These are phyloP conservation scores for Adelosebastes latens DNA, from an alignment of 2,797 vertebrate genomes.

Conservation along the genomic window DNA sequence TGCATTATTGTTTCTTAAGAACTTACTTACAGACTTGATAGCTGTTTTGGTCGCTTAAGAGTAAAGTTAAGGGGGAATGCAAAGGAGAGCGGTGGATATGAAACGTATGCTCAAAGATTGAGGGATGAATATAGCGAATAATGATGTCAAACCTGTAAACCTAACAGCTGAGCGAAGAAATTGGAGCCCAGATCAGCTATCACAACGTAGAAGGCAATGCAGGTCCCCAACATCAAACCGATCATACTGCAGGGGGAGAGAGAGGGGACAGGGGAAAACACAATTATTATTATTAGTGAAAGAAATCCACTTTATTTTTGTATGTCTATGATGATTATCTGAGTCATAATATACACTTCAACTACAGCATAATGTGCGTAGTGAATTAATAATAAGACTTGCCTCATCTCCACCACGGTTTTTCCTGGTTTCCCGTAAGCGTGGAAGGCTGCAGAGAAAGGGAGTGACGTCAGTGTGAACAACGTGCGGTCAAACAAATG, in stretches of 20 bases:
- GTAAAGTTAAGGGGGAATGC: neutral
- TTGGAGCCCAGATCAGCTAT: slow-evolving; percentile 96
- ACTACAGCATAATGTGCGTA: neutral
- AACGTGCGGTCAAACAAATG: slow-evolving; percentile 13
- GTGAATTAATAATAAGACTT: slow-evolving; percentile 41
- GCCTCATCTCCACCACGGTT: slow-evolving; percentile 95
- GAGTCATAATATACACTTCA: neutral
- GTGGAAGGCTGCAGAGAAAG: slow-evolving; percentile 87
- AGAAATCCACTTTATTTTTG: neutral
- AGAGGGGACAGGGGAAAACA: neutral
- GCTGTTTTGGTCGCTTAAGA: neutral
- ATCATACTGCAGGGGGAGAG: slow-evolving; percentile 89
- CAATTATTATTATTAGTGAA: neutral
- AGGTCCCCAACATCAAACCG: slow-evolving; percentile 98
- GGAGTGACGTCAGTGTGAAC: slow-evolving; percentile 27
- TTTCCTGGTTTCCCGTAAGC: slow-evolving; percentile 97
- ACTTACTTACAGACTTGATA: neutral
- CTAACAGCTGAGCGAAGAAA: slow-evolving; percentile 93
- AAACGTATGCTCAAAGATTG: neutral
- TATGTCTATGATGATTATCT: neutral
- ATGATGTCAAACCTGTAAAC: slow-evolving; percentile 87
- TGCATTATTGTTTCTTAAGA: neutral
- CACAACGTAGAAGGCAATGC: slow-evolving; percentile 97
- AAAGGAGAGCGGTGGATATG: neutral
- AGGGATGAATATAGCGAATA: neutral